A percentile compares a stretch with the other conserved stretches of the same genome.
Evolutionary conservation across 2,888 invertebrate species (phyloP).

Genomic region (Drosophila phalerata): DNA sequence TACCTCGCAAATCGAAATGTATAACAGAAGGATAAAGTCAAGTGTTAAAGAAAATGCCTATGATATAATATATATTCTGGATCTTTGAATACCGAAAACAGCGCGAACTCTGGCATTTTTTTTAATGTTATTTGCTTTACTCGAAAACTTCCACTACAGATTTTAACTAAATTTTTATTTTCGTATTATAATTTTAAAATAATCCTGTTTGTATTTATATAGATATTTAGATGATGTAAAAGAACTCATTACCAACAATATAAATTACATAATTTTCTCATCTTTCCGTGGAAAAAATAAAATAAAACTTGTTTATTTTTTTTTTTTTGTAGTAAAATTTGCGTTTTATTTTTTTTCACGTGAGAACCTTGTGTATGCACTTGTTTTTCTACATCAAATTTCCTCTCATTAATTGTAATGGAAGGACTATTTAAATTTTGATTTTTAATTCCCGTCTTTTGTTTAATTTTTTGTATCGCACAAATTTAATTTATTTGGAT

Average conservation of each 20-base stretch:
- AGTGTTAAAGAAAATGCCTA: no score
- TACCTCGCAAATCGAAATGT: neutral
- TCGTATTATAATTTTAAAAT: no score
- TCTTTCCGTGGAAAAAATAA: neutral
- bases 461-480: constrained; percentile 15
- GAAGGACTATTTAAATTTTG: constrained; percentile 32
- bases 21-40: neutral
- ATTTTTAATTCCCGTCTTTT: neutral
- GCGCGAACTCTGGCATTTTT: no score
- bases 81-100: no score
- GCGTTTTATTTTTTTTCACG: neutral
- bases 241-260: no score
- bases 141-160: neutral
- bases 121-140: neutral
- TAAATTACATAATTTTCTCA: no score
- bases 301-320: no score
- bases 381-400: neutral
- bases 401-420: constrained; percentile 3
- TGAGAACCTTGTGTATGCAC: no score
- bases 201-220: no score
- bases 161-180: neutral
- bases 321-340: neutral
- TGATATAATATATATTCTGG: no score
- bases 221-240: no score
- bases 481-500: constrained; percentile 37